These are phyloP conservation scores for Grallaria varia DNA, from an alignment of 2,113 vertebrate species.

Conservation along the genomic window DNA sequence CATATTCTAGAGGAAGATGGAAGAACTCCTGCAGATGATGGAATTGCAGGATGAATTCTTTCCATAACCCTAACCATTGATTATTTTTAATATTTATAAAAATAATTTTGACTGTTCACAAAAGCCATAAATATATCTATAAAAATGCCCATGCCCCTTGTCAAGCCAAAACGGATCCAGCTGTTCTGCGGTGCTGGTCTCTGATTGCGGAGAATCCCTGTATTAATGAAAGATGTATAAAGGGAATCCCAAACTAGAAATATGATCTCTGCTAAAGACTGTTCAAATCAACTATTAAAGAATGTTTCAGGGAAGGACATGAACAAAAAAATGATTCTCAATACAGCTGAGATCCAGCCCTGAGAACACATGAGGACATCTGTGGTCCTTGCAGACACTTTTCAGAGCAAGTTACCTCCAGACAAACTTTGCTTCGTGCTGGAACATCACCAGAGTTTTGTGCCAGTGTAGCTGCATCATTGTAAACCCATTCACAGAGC, in stretches of 20 bases:
- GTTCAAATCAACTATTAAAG: slow-evolving; percentile 3
- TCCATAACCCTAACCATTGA: slow-evolving; percentile 49
- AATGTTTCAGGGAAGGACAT: not conserved
- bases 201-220: slow-evolving; percentile 51
- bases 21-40: slow-evolving; percentile 54
- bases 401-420: not conserved
- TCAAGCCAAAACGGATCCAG: slow-evolving; percentile 64
- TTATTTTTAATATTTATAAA: slow-evolving; percentile 62
- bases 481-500: not conserved
- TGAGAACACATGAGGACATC: not conserved
- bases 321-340: slow-evolving; percentile 1
- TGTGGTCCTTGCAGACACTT: not conserved
- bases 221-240: slow-evolving; percentile 56
- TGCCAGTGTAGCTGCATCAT: not conserved
- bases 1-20: slow-evolving; percentile 52
- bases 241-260: slow-evolving; percentile 64
- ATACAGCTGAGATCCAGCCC: not conserved
- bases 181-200: slow-evolving; percentile 48
- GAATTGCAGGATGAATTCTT: slow-evolving; percentile 51
- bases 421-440: not conserved
- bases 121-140: slow-evolving; percentile 47
- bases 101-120: slow-evolving; percentile 32
- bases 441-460: not conserved
- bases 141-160: slow-evolving; percentile 58
- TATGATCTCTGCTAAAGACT: slow-evolving; percentile 38